Base-by-base conservation (phyloP, 2,797 vertebrate genomes). In the Pseudopleuronectes americanus region DNA sequence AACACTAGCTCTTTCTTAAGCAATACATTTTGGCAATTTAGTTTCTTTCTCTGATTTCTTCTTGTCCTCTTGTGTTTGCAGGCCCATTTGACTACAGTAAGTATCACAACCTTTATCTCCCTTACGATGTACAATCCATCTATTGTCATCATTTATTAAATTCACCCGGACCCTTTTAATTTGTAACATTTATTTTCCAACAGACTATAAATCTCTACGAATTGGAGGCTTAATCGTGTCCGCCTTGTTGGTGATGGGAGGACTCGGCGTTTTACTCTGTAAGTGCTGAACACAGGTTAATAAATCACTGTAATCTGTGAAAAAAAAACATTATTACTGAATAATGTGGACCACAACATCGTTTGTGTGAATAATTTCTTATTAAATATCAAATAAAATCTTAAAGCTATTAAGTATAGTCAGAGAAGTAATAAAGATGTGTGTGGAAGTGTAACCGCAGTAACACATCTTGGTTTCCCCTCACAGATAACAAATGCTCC, bases 51-150 rank as follows among this genome's bases (percentile, higher is more conserved):
- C 21, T 19, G 1, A 2, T 31, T 13, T 41, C 47, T 28, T 53
- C 14, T 57, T 45, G 6, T 47, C 38, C 17, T 58, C 19, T 53
- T 68, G 2, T 60, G 19, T 57, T 59, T 57, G 28, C 68, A 95
- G 94, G 91, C 84, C 77, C 93, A 36, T 95, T 95, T 85, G 71
- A 79, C 82, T 95, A 95, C 90, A 93, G 94, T 95, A 88, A 94
- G 94, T 93, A 26, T 6, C 48, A 2, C 57, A 4, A 4, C 24
- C 60, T 23, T 26, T 38, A 26, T 48, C 53, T 55, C 6, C 24
- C 6, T 21, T 53, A 45, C 33, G 45, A 69, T 43, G n/a, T 53
- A 28, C 10, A 10, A 21, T 4, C 0, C 6, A 3, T 51, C 14
- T 36, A 43, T 31, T 12, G 19, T 21, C 0, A 38, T 7, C 1